phyloP scores from a whole-genome alignment of 2,797 vertebrate genomes.

The Saxicola maurus region DNA sequence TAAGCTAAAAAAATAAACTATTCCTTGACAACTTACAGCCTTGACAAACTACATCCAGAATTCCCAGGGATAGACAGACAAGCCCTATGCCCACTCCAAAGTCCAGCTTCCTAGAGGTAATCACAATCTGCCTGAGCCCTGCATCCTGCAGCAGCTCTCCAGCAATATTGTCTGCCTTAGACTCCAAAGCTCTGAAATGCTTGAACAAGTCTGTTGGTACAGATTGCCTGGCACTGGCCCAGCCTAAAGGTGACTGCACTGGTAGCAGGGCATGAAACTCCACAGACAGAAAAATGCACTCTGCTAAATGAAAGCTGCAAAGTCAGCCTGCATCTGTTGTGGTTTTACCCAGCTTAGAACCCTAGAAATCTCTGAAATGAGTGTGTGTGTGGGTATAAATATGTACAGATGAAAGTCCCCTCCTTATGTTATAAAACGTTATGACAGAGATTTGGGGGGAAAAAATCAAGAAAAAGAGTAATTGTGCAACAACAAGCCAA shows the following conservation, averaged over 20 bases:
- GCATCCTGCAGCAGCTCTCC: slow-evolving; percentile 16
- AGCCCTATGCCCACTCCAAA: not conserved
- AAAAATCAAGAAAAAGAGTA: not conserved
- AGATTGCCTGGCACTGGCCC: not conserved
- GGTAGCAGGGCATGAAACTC: not conserved
- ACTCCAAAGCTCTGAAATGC: not conserved
- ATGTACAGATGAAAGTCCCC: not conserved
- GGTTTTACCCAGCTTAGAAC: not conserved
- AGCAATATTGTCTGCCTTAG: not conserved
- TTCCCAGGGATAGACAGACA: not conserved
- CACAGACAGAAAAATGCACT: not conserved
- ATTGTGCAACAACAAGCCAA: not conserved
- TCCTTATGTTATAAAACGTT: not conserved
- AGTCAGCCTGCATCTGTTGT: not conserved
- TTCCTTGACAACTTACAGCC: not conserved
- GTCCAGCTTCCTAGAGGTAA: not conserved
- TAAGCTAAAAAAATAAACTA: not conserved
- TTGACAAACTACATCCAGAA: not conserved
- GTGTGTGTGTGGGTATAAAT: not conserved
- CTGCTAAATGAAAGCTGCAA: not conserved
- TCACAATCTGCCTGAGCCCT: not conserved
- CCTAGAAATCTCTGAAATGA: not conserved
- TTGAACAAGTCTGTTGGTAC: not conserved
- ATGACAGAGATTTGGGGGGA: not conserved
- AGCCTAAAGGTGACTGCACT: not conserved